These are phyloP conservation scores for Hemicentrotus pulcherrimus DNA, from an alignment of 35 echinoderm and acorn worm species.

Conservation along the genomic window DNA sequence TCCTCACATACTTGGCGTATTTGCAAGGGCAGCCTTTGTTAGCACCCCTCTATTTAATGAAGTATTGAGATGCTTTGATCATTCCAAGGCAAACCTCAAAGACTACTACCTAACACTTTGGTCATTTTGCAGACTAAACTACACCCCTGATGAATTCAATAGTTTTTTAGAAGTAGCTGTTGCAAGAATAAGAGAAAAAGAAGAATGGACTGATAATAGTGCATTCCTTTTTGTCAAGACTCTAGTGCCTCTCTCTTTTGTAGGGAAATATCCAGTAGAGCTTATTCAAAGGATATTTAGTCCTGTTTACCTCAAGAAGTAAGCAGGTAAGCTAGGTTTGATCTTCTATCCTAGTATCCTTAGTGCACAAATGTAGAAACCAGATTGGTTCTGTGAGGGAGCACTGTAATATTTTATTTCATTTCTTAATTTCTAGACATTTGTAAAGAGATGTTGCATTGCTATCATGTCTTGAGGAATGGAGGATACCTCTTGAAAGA, in stretches of 20 bases:
- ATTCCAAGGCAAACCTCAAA: constrained; percentile 50
- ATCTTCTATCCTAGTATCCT: no score
- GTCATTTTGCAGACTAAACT: constrained; percentile 79
- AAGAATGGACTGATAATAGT: background rate
- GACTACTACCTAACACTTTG: constrained; percentile 70
- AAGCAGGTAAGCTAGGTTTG: constrained; percentile 46
- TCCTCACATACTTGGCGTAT: constrained; percentile 47
- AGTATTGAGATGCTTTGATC: constrained; percentile 19
- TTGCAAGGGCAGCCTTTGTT: constrained; percentile 49
- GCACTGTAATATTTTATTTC: no score
- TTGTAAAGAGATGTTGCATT: no score
- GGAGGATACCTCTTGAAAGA: no score
- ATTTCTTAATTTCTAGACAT: no score
- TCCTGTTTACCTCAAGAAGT: constrained; percentile 45
- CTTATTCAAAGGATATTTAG: constrained; percentile 66
- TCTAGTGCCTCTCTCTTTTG: constrained; percentile 66
- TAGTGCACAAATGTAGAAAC: no score
- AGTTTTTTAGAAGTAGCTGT: constrained; percentile 60
- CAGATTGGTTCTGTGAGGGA: no score
- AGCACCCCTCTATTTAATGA: constrained; percentile 51
- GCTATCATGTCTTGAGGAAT: no score
- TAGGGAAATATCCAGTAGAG: constrained; percentile 62
- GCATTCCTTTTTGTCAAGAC: constrained; percentile 58
- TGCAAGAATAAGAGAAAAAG: background rate
- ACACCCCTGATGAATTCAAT: constrained; percentile 55